Evolutionary conservation across 2,888 invertebrate genomes (phyloP), one percentile per base, ranked within the genome.

Genomic region (Drosophila vallismaia): DNA sequence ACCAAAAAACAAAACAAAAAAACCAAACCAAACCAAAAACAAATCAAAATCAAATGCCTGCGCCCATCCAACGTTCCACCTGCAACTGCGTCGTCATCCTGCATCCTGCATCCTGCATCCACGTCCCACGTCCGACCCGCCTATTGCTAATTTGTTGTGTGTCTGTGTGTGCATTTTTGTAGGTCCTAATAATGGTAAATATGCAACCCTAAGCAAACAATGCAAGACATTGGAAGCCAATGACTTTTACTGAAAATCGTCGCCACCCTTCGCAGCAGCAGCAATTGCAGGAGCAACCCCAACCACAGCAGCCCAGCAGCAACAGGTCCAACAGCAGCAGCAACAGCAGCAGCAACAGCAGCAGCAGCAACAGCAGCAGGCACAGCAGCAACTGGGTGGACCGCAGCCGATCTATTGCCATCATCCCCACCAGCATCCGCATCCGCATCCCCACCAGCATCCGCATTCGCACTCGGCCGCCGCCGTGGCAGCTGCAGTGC

Each of bases 131-230:
- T 63, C 72, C 71, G 49, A 72, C 71, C 80, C 84, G 73, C 84
- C 85, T 75, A 55, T 74, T 73, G 87, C 87, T 82, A 82, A 82
- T 70, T 44, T 48, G 71, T 81, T 83, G 71, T 82, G 60, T 79
- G 69, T 77, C 62, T 85, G 79, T 87, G 71, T 82, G 69, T 77
- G 67, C 70, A 71, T 84, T 89, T 77, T 70, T 70, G 50, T 84
- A 91, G 94, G 94, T 91, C 94, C 94, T 89, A 94, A 96, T 93
- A 95, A 95, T 93, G 95, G 95, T 92, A 97, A 97, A 95, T 97
- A 97, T 95, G 97, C 97, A 93, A 97, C 97, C 93, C 94, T 97
- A 93, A 97, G 96, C 95, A 97, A 97, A 93, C 97, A 97, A 94
- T 97, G 97, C 95, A 97, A 97, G 94, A 97, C 97, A 90, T 94